A percentile compares a stretch with the other conserved stretches of the same genome.
phyloP scores from a whole-genome alignment of 1,140 invertebrate genomes.

The Pseudomyrmex gracilis region DNA sequence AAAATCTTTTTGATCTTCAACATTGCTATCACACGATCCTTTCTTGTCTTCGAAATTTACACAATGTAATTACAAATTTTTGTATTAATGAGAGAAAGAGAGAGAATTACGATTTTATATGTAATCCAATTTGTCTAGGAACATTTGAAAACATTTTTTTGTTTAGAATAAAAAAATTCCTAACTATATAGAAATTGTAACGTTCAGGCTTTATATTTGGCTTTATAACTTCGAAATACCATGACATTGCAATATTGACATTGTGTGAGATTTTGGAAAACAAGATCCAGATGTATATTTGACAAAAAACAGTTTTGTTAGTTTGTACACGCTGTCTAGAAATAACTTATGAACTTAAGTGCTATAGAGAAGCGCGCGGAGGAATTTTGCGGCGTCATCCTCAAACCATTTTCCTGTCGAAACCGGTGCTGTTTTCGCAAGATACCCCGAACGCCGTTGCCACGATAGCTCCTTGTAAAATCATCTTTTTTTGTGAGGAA shows the following conservation, averaged over 20 bases:
- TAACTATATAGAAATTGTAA: neutral
- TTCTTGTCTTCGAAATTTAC: too few relatives aligned
- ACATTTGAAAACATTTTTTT: too few relatives aligned
- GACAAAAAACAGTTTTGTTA: slow-evolving; percentile 19
- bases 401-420: slow-evolving; percentile 54
- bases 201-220: neutral
- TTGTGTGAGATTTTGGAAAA: neutral
- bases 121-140: too few relatives aligned
- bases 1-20: too few relatives aligned
- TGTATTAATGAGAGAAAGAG: too few relatives aligned
- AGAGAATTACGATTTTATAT: too few relatives aligned
- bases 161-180: neutral
- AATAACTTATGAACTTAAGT: slow-evolving; percentile 15
- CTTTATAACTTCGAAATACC: too few relatives aligned
- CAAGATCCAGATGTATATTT: slow-evolving; percentile 4
- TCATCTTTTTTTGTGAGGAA: slow-evolving; percentile 42
- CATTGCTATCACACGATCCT: too few relatives aligned
- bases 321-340: slow-evolving; percentile 29
- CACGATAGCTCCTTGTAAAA: slow-evolving; percentile 53
- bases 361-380: neutral
- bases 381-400: slow-evolving; percentile 45
- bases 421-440: slow-evolving; percentile 34
- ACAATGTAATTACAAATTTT: too few relatives aligned
- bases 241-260: neutral
- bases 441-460: slow-evolving; percentile 8